phyloP scores from a whole-genome alignment of 2,113 vertebrate species.

The Gracilinanus agilis region DNA sequence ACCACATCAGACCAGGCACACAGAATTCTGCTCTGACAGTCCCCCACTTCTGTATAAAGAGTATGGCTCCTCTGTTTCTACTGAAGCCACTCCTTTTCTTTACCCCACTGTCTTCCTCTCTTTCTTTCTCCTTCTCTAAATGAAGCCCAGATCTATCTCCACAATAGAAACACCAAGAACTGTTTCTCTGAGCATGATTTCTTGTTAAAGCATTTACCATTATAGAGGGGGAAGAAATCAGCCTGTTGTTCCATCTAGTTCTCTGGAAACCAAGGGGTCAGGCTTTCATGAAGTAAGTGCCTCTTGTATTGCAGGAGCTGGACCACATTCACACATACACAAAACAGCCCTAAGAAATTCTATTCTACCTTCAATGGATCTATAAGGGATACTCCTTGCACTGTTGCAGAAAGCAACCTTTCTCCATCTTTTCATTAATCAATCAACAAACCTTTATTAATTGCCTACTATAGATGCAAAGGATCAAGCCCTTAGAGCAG shows the following conservation, averaged over 20 bases:
- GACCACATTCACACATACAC: neutral
- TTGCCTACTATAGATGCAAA: neutral
- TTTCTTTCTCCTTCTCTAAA: conserved; percentile 30
- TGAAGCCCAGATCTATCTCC: conserved; percentile 33
- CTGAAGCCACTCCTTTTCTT: conserved; percentile 38
- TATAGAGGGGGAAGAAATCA: neutral
- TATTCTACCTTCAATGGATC: neutral
- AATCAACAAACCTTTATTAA: neutral
- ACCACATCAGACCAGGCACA: neutral
- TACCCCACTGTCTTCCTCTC: conserved; percentile 3
- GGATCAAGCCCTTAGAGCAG: neutral
- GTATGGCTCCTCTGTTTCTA: conserved; percentile 48
- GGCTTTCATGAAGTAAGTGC: neutral
- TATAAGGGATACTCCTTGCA: neutral
- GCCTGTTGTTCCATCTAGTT: neutral
- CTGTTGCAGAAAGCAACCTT: neutral
- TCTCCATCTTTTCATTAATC: neutral
- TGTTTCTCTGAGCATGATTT: conserved; percentile 41
- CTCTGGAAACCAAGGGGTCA: neutral
- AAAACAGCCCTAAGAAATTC: neutral
- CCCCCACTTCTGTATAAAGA: neutral
- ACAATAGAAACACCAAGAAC: neutral
- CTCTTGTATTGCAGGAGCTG: neutral
- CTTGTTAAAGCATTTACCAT: conserved; percentile 15
- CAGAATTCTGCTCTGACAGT: neutral